A percentile compares a stretch with the other conserved stretches of the same genome.
phyloP scores from a whole-genome alignment of 1,140 invertebrate species.

The Drosophila sechellia region DNA sequence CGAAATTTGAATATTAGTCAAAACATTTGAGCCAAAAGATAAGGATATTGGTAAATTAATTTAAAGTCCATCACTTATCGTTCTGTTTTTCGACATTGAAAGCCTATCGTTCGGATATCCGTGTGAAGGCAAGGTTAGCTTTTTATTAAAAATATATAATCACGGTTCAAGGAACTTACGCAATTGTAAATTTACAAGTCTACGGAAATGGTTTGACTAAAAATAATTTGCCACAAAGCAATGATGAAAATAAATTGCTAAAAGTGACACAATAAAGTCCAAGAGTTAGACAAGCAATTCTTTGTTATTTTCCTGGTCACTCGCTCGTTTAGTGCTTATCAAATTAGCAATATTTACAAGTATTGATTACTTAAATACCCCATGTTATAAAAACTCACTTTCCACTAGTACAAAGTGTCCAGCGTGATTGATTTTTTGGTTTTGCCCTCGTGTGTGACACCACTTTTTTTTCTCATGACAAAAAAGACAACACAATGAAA shows the following conservation, averaged over 20 bases:
- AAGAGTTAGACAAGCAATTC: conserved; percentile 25
- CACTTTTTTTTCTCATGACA: conserved; percentile 35
- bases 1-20: conserved; percentile 1
- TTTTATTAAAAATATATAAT: conserved; percentile 3
- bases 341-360: conserved; percentile 27
- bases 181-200: conserved; percentile 10
- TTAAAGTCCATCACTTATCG: conserved; percentile 28
- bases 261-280: background rate
- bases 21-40: conserved; percentile 2
- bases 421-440: conserved; percentile 36
- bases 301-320: conserved; percentile 20
- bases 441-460: conserved; percentile 17
- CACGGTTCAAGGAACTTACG: background rate
- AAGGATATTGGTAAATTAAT: conserved; percentile 20
- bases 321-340: conserved; percentile 19
- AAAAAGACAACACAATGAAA: conserved; percentile 27
- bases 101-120: conserved; percentile 12
- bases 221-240: no score
- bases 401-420: conserved; percentile 16
- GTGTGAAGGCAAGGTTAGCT: background rate
- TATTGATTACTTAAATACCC: conserved; percentile 18
- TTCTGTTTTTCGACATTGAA: conserved; percentile 1
- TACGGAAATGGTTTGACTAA: background rate
- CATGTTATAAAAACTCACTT: conserved; percentile 30
- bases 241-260: background rate